Base-by-base conservation (phyloP, 2,113 vertebrate species). In the Typhlomys cinereus region DNA sequence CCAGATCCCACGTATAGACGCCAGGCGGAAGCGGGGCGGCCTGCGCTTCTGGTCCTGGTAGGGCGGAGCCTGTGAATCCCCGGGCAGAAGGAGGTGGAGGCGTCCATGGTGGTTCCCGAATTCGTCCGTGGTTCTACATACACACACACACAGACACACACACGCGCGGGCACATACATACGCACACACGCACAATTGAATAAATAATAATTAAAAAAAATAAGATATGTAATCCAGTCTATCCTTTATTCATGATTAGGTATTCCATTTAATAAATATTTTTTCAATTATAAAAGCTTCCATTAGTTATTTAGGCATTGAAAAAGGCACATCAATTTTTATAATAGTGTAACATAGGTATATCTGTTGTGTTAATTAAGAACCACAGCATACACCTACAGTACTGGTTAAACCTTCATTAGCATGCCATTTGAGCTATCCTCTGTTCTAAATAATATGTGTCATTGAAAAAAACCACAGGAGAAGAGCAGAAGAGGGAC, bases 321-420 rank as follows among this genome's bases (percentile, higher is more conserved):
- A 83, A 62, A 85, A 13, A 61, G 1, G 21, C 4, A 48, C 4
- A 31, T 4, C 1, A 41, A 48, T 21, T 71, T 21, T 9, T 73
- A 9, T 76, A 36, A 54, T 13, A 18, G 10, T 36, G 39, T 7
- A 52, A 66, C 4, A 61, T 4, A 36, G 34, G 7, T 36, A 88
- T 2, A 17, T n/a, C 44, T 8, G 61, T 78, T 46, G 20, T 11
- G 18, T 76, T 84, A 48, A 71, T 29, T 80, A 34, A 66, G 57
- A 57, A 50, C 7, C 57, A 17, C 2, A 21, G 85, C 41, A 7
- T 70, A 89, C n/a, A 71, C 5, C 11, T 66, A 15, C 27, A 9
- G 1, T 34, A 7, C 25, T 25, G 12, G 17, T 9, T 54, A 39
- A 20, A 66, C 0, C 1, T 1, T 50, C 29, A 54, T 12, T 4